These are phyloP conservation scores for Bradypodion ventrale DNA, from an alignment of 2,797 vertebrate species.

Conservation along the genomic window DNA sequence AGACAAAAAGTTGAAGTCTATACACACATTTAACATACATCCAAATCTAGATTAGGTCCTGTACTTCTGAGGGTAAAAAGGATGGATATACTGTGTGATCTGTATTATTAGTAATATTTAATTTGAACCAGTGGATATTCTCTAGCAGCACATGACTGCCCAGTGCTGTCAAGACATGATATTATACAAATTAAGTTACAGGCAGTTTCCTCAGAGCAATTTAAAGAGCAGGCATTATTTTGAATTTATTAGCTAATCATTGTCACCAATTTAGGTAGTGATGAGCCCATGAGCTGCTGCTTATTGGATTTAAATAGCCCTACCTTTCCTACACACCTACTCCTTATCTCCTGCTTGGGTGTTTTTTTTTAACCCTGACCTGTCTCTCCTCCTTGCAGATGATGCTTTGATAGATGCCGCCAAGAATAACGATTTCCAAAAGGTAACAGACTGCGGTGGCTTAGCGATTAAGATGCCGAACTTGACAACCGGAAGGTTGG, in stretches of 20 bases:
- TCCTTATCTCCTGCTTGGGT: conserved; percentile 15
- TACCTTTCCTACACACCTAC: no score
- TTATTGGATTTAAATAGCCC: not conserved
- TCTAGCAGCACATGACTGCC: not conserved
- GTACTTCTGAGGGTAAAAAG: not conserved
- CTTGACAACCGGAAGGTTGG: no score
- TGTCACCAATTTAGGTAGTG: not conserved
- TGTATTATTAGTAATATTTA: not conserved
- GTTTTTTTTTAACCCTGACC: conserved; percentile 27
- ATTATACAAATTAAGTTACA: not conserved
- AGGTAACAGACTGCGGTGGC: conserved; percentile 76
- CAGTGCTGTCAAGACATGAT: not conserved
- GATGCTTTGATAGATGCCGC: conserved; percentile 87
- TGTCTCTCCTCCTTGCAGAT: conserved; percentile 68
- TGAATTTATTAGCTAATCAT: not conserved
- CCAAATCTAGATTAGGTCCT: not conserved
- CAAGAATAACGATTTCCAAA: conserved; percentile 83
- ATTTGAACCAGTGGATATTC: not conserved
- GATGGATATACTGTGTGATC: not conserved
- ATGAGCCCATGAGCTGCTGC: not conserved
- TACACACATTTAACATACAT: not conserved
- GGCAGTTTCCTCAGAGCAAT: not conserved
- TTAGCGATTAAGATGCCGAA: no score
- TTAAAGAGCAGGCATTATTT: not conserved
- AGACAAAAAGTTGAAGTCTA: not conserved